phyloP scores from a whole-genome alignment of 1,140 invertebrate genomes.

The Cepaea nemoralis region DNA sequence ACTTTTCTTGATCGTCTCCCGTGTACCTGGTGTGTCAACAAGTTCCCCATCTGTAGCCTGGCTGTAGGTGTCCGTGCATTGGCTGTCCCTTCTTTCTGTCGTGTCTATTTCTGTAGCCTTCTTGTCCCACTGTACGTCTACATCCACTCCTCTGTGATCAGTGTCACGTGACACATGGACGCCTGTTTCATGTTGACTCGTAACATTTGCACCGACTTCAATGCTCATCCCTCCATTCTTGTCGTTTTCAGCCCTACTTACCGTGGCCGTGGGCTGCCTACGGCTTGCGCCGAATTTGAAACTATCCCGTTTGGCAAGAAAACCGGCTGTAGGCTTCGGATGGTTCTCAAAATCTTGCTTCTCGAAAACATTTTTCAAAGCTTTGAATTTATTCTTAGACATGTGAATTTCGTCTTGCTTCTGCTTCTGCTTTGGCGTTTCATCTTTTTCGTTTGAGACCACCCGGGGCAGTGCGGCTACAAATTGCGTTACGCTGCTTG shows the following conservation, averaged over 20 bases:
- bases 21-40: conserved; percentile 5
- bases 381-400: background rate
- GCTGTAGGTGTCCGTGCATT: background rate
- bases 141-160: background rate
- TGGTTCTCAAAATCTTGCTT: background rate
- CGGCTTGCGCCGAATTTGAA: background rate
- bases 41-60: background rate
- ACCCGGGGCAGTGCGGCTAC: no score
- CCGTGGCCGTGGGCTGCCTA: background rate
- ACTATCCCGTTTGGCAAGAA: background rate
- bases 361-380: conserved; percentile 6
- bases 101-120: background rate
- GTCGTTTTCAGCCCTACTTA: background rate
- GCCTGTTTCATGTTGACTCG: background rate
- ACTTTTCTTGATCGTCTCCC: background rate
- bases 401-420: background rate
- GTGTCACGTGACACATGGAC: background rate
- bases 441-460: background rate
- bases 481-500: no score
- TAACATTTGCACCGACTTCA: background rate
- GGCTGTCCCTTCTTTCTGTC: background rate
- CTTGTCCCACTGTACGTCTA: background rate
- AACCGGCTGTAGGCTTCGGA: background rate
- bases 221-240: background rate
- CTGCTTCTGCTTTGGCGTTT: background rate